These are phyloP conservation scores for Tetraneura akinire DNA, from an alignment of 1,140 invertebrate genomes.

Conservation along the genomic window DNA sequence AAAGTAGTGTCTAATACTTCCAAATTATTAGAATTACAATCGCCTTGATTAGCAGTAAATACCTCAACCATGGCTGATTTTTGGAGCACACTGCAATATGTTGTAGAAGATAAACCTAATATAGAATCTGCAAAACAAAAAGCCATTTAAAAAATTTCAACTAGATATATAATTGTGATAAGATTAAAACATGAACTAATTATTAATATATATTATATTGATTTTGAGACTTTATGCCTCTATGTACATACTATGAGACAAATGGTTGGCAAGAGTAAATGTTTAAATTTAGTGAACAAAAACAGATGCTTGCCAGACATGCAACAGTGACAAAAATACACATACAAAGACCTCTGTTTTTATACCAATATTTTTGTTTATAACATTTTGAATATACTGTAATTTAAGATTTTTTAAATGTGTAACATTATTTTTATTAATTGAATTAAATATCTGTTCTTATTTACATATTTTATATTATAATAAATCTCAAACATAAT, in stretches of 20 bases:
- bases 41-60: conserved; percentile 44
- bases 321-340: conserved; percentile 37
- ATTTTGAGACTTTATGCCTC: not conserved
- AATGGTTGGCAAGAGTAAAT: conserved; percentile 41
- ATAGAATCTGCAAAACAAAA: conserved; percentile 42
- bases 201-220: conserved; percentile 43
- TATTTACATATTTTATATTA: not conserved
- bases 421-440: too few species aligned
- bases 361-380: conserved; percentile 13
- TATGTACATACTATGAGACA: not conserved
- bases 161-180: not conserved
- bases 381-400: not conserved
- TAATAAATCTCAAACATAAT: not conserved
- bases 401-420: not conserved
- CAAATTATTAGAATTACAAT: conserved; percentile 52
- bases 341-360: conserved; percentile 5
- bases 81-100: conserved; percentile 27
- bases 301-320: conserved; percentile 45
- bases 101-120: conserved; percentile 35
- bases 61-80: conserved; percentile 46
- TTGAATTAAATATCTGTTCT: too few species aligned
- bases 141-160: not conserved
- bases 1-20: conserved; percentile 26
- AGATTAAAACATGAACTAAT: conserved; percentile 32
- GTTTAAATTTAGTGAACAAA: conserved; percentile 50